Base-by-base conservation (phyloP, 92 coral and sea anemone species). In the Palythoa heliodiscus region DNA sequence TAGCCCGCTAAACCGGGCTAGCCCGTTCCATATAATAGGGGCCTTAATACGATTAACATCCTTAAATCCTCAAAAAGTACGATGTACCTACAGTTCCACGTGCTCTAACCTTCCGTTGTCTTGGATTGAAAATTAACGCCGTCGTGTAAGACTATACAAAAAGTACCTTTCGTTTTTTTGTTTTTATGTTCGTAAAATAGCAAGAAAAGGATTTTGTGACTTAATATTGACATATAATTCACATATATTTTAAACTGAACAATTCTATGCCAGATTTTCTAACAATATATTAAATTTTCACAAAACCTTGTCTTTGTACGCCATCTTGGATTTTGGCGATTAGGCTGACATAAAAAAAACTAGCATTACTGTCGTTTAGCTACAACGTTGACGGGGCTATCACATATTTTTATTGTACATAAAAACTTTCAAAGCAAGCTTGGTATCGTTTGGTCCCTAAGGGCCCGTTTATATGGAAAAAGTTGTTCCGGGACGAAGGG, bases 31-130 rank as follows among this genome's bases (percentile, higher is more conserved):
- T n/a, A n/a, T n/a, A n/a, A n/a, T n/a, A n/a, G n/a, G n/a, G n/a
- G n/a, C n/a, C n/a, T n/a, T n/a, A n/a, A n/a, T n/a, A n/a, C 52
- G 70, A 83, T 53, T 64, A 82, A 83, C 70, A 52, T 48, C 52
- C 58, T 47, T 38, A 70, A 83, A 52, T 70, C 87, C 64, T 71
- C 48, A 29, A 82, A 70, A 47, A 83, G 50, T 71, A 3, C 84
- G 47, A 40, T 38, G 58, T 61, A 82, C 67, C 70, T 70, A 82
- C 86, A 82, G 76, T 23, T 70, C 66, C 61, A 68, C 48, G 76
- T 82, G 71, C 77, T 57, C 38, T 50, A 70, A 82, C 39, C 22
- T 67, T 82, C 84, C 84, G 73, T 73, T 73, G 61, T 79, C 84
- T 79, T 58, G 84, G 84, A 60, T 29, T 79, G 52, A 73, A 79